phyloP scores from a whole-genome alignment of 1,140 invertebrate genomes.

The Coptotermes formosanus region DNA sequence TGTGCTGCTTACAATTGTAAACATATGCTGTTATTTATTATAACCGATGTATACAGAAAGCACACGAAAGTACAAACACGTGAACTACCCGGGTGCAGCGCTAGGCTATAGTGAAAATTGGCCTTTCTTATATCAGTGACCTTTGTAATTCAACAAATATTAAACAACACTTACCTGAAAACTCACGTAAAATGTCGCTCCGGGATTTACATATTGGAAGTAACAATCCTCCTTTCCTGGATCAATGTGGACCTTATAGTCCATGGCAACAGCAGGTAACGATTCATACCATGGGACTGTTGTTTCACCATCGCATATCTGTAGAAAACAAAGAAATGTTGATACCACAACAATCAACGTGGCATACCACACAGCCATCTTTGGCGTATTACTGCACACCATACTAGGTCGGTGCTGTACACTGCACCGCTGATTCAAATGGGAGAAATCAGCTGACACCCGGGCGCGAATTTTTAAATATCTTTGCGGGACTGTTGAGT shows the following conservation, averaged over 20 bases:
- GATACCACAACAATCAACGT: background rate
- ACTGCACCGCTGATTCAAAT: too few species aligned
- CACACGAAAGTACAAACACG: too few species aligned
- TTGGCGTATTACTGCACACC: background rate
- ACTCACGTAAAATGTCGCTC: conserved; percentile 90
- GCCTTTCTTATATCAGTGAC: background rate
- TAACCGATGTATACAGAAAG: too few species aligned
- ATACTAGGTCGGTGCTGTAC: too few species aligned
- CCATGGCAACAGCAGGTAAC: conserved; percentile 86
- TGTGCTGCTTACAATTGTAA: background rate
- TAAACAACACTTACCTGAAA: conserved; percentile 71
- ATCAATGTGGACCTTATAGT: conserved; percentile 92
- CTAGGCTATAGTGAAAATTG: background rate
- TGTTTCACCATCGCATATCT: conserved; percentile 22
- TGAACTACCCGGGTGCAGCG: background rate
- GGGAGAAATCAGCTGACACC: background rate
- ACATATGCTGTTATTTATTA: background rate
- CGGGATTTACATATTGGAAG: conserved; percentile 86
- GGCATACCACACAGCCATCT: conserved; percentile 2
- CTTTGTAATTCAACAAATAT: background rate
- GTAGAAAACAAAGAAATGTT: background rate
- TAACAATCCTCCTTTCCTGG: conserved; percentile 94
- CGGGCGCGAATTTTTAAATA: background rate
- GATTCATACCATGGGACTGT: conserved; percentile 70
- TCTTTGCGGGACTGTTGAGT: background rate